A percentile compares a stretch with the other conserved stretches of the same genome.
phyloP scores from a whole-genome alignment of 2,113 vertebrate genomes.

The Bombycilla garrulus region DNA sequence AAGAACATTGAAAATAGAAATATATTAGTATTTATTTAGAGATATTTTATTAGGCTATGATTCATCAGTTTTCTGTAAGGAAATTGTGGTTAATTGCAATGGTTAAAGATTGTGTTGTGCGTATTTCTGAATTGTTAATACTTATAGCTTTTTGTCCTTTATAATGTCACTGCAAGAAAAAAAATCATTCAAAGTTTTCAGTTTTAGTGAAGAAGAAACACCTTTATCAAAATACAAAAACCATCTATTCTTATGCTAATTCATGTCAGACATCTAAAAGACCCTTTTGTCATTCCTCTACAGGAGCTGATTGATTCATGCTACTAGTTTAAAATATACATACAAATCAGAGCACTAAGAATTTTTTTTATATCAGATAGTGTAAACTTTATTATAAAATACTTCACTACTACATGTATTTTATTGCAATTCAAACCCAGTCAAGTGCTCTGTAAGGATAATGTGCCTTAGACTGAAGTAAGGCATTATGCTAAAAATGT shows the following conservation, averaged over 20 bases:
- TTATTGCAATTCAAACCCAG: conserved; percentile 62
- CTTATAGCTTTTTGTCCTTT: conserved; percentile 65
- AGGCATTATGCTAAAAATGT: conserved; percentile 16
- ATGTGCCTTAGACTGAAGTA: conserved; percentile 33
- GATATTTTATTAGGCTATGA: conserved; percentile 30
- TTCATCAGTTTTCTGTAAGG: conserved; percentile 49
- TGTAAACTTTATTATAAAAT: conserved; percentile 70
- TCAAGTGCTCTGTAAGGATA: conserved; percentile 40
- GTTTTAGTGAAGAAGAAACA: conserved; percentile 61
- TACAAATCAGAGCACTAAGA: conserved; percentile 44
- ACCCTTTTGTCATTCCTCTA: conserved; percentile 63
- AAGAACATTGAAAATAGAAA: conserved; percentile 27
- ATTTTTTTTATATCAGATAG: conserved; percentile 45
- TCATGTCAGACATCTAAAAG: conserved; percentile 64
- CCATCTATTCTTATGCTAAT: conserved; percentile 69
- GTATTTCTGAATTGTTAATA: conserved; percentile 19
- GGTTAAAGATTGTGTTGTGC: conserved; percentile 44
- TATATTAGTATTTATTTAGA: conserved; percentile 2
- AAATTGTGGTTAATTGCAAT: conserved; percentile 62
- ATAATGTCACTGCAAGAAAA: conserved; percentile 18
- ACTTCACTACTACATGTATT: conserved; percentile 61
- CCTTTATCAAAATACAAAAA: conserved; percentile 63
- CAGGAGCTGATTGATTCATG: conserved; percentile 64
- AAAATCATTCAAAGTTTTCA: conserved; percentile 65
- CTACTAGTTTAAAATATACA: conserved; percentile 56